Conservation (phyloP, 2,797 vertebrate species). For the Sphaeramia orbicularis region DNA sequence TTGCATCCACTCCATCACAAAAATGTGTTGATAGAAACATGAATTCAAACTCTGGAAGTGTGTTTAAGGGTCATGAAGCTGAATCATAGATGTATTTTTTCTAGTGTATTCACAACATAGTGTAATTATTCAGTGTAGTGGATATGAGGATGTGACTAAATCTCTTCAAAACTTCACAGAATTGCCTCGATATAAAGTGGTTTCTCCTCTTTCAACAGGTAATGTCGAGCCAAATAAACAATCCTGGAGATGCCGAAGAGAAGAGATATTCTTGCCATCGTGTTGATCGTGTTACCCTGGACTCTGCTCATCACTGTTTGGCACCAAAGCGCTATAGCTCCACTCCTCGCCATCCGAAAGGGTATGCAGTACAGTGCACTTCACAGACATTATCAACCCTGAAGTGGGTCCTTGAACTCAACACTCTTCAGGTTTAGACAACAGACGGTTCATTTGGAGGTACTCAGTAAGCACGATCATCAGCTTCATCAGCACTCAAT, state of each 20-base stretch:
- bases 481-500: constrained; percentile 49
- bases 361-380: constrained; percentile 74
- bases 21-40: too few relatives aligned
- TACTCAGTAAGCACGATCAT: constrained; percentile 43
- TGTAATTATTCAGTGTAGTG: too few relatives aligned
- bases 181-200: too few relatives aligned
- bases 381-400: constrained; percentile 40
- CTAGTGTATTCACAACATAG: too few relatives aligned
- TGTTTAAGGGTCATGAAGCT: too few relatives aligned
- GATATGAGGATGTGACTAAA: too few relatives aligned
- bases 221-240: constrained; percentile 96
- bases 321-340: constrained; percentile 87
- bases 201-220: constrained; percentile 81
- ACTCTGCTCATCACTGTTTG: constrained; percentile 91
- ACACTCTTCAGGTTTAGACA: constrained; percentile 59
- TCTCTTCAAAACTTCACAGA: too few relatives aligned
- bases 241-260: constrained; percentile 91
- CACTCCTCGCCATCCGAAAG: constrained; percentile 81
- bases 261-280: constrained; percentile 89
- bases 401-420: constrained; percentile 64
- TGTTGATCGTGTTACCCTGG: constrained; percentile 93
- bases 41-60: too few relatives aligned
- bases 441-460: constrained; percentile 42
- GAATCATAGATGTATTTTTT: too few relatives aligned
- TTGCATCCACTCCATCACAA: too few relatives aligned